Percentiles rank a stretch among this genome's conserved stretches.
Evolutionary conservation across 2,888 invertebrate genomes (phyloP).

Genomic region (Adela reaumurella): DNA sequence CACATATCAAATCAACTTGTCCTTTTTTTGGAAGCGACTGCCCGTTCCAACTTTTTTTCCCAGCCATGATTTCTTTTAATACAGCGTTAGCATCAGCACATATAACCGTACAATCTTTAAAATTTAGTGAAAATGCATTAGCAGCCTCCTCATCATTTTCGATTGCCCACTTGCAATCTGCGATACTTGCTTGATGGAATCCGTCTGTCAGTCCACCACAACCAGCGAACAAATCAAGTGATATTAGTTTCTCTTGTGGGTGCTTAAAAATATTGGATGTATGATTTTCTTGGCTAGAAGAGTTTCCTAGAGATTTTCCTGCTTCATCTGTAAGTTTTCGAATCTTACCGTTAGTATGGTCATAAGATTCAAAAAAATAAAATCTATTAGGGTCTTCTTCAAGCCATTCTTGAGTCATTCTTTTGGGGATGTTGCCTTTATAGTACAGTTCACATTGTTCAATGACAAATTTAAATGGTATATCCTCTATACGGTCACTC

Average conservation of each 20-base stretch:
- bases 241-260: constrained; percentile 16
- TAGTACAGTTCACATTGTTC: constrained; percentile 35
- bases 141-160: constrained; percentile 33
- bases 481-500: constrained; percentile 20
- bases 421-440: constrained; percentile 24
- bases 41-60: constrained; percentile 8
- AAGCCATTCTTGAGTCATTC: constrained; percentile 21
- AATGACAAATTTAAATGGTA: constrained; percentile 18
- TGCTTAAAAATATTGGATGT: neutral
- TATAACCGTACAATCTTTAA: constrained; percentile 41
- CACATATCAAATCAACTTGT: constrained; percentile 51
- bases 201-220: constrained; percentile 50
- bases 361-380: constrained; percentile 23
- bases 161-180: constrained; percentile 46
- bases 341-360: neutral
- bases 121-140: constrained; percentile 39
- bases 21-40: constrained; percentile 38
- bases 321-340: neutral
- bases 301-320: neutral
- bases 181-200: constrained; percentile 26
- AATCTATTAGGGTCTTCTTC: constrained; percentile 27
- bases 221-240: constrained; percentile 51
- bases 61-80: constrained; percentile 13
- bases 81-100: constrained; percentile 42
- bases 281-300: neutral